Evolutionary conservation across 2,797 vertebrate species (phyloP).

Genomic region (Gallinago solitaria): DNA sequence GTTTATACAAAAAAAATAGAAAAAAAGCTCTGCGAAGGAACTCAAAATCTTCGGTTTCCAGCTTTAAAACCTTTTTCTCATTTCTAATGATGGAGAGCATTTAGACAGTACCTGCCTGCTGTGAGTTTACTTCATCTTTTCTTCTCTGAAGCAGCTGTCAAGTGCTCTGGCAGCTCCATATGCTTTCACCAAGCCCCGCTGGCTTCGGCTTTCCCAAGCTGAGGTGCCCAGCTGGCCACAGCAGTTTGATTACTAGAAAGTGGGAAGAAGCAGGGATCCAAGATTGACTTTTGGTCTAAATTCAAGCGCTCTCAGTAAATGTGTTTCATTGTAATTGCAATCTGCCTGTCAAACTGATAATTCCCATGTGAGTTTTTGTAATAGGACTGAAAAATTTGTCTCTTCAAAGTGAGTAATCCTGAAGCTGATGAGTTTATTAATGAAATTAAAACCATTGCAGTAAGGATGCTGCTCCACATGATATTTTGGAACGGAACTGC

Average conservation of each 20-base stretch:
- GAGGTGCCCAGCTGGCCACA: slow-evolving; percentile 26
- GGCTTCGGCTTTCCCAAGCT: neutral
- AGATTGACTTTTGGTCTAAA: slow-evolving; percentile 32
- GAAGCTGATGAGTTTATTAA: slow-evolving; percentile 48
- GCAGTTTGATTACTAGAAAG: slow-evolving; percentile 30
- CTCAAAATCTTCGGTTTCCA: neutral
- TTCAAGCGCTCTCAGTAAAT: slow-evolving; percentile 6
- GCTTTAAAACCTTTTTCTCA: neutral
- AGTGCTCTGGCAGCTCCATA: slow-evolving; percentile 25
- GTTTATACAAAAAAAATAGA: neutral
- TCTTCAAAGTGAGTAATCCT: slow-evolving; percentile 35
- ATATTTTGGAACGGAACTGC: neutral
- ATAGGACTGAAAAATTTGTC: slow-evolving; percentile 16
- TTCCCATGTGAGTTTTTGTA: slow-evolving; percentile 22
- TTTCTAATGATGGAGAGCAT: neutral
- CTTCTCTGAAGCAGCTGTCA: slow-evolving; percentile 11
- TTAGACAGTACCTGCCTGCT: slow-evolving; percentile 2
- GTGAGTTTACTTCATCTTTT: slow-evolving; percentile 2
- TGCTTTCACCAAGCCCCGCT: slow-evolving; percentile 34
- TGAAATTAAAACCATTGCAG: slow-evolving; percentile 10
- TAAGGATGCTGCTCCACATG: neutral
- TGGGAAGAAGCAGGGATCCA: neutral
- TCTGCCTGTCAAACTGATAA: slow-evolving; percentile 35
- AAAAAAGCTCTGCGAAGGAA: neutral
- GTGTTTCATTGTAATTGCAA: slow-evolving; percentile 16